Percentiles rank a stretch among this genome's conserved stretches.
phyloP scores from a whole-genome alignment of 2,888 invertebrate species.

The Melieria picta region DNA sequence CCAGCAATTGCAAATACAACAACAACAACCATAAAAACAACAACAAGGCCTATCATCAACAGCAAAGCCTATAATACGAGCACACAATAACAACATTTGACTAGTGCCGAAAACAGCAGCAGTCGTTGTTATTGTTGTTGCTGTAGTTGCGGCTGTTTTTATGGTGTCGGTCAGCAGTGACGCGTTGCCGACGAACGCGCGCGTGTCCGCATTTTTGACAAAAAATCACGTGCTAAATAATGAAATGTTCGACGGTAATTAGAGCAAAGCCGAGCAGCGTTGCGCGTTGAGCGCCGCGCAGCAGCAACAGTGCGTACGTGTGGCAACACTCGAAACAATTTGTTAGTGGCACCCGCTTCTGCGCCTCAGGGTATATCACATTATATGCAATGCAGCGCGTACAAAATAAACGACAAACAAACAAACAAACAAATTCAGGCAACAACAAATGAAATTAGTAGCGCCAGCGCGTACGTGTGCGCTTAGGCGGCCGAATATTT shows the following conservation, averaged over 20 bases:
- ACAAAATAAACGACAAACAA: too few species aligned
- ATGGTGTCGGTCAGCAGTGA: background rate
- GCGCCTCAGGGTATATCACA: background rate
- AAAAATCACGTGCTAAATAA: slow-evolving; percentile 25
- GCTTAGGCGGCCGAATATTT: slow-evolving; percentile 4
- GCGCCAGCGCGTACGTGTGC: background rate
- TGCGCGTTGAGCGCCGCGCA: background rate
- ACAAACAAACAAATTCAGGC: too few species aligned
- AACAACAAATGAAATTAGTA: background rate
- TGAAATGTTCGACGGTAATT: slow-evolving; percentile 17
- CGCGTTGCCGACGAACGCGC: too few species aligned
- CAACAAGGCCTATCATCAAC: background rate
- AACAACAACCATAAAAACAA: slow-evolving; percentile 15
- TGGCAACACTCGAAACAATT: background rate
- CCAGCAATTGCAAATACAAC: slow-evolving; percentile 3
- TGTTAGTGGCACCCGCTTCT: background rate
- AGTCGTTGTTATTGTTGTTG: background rate
- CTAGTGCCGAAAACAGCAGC: background rate
- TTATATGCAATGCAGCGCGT: background rate
- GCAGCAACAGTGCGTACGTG: background rate
- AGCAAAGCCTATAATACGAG: background rate
- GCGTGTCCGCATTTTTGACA: background rate
- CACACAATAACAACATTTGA: slow-evolving; percentile 8
- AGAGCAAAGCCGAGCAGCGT: slow-evolving; percentile 10
- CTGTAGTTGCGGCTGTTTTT: background rate